A percentile compares a stretch with the other conserved stretches of the same genome.
Conservation (phyloP, 1,140 invertebrate genomes). For the Conopomorpha cramerella region DNA sequence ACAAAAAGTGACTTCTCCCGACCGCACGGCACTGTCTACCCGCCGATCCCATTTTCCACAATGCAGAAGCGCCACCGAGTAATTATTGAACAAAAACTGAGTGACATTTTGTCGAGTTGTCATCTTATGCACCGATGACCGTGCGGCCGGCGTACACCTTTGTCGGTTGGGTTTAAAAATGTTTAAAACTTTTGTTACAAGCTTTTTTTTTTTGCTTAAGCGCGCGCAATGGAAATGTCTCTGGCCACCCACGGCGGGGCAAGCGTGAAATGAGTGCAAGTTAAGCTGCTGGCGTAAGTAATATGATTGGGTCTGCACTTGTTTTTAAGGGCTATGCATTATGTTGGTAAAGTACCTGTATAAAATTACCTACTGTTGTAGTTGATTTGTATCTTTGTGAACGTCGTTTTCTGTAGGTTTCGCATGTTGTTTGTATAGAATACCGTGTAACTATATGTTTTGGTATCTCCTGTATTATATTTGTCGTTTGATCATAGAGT, state of each 20-base stretch:
- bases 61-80: constrained; percentile 42
- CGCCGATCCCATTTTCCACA: no score
- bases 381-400: no score
- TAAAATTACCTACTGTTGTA: no score
- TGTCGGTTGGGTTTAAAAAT: constrained; percentile 14
- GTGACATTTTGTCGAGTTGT: constrained; percentile 33
- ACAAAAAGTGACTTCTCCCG: constrained; percentile 35
- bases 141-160: no score
- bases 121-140: constrained; percentile 12
- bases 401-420: no score
- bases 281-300: constrained; percentile 13
- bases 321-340: no score
- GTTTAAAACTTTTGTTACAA: constrained; percentile 12
- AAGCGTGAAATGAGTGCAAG: constrained; percentile 13
- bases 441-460: no score
- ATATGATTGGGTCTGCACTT: no score
- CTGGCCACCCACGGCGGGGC: constrained; percentile 9
- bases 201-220: constrained; percentile 9
- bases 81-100: constrained; percentile 14
- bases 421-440: no score
- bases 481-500: no score
- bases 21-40: constrained; percentile 16
- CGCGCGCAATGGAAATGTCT: constrained; percentile 10
- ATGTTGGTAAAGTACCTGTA: no score
- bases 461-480: no score